Evolutionary conservation across 2,113 vertebrate species (phyloP).

Genomic region (Isichthys henryi): DNA sequence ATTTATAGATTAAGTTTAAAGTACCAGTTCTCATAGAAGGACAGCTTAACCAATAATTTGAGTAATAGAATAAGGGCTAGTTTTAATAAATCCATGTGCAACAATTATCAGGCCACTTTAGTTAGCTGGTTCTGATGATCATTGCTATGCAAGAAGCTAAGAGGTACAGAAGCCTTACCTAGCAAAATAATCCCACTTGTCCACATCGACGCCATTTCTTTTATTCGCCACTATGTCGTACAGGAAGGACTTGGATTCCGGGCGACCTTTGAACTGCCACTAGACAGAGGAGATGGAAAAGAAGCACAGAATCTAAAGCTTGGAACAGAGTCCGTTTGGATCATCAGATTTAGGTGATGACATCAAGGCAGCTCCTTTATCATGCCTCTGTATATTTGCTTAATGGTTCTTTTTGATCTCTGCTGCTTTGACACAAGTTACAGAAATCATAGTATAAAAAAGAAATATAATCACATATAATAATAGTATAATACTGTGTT

Average conservation of each 20-base stretch:
- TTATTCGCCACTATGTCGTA: conserved; percentile 96
- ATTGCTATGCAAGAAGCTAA: no score
- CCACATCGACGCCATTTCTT: conserved; percentile 85
- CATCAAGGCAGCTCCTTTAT: no score
- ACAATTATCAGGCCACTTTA: accelerated
- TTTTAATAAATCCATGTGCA: not conserved
- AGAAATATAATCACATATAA: no score
- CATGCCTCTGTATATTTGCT: no score
- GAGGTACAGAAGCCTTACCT: conserved; percentile 56
- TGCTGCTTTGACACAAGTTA: no score
- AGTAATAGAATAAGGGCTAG: no score
- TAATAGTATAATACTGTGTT: no score
- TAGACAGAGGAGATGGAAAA: conserved; percentile 32
- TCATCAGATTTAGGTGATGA: no score
- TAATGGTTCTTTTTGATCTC: no score
- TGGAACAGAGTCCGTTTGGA: not conserved
- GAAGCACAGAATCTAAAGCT: not conserved
- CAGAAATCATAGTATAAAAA: no score
- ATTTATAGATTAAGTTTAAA: not conserved
- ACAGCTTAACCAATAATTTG: not conserved
- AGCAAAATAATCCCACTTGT: conserved; percentile 98
- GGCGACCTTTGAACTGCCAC: conserved; percentile 77
- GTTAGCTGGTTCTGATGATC: not conserved
- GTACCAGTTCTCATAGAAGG: not conserved
- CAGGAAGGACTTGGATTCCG: conserved; percentile 79